These are phyloP conservation scores for Myotis pilosus DNA, from an alignment of 2,797 vertebrate species.

Conservation along the genomic window DNA sequence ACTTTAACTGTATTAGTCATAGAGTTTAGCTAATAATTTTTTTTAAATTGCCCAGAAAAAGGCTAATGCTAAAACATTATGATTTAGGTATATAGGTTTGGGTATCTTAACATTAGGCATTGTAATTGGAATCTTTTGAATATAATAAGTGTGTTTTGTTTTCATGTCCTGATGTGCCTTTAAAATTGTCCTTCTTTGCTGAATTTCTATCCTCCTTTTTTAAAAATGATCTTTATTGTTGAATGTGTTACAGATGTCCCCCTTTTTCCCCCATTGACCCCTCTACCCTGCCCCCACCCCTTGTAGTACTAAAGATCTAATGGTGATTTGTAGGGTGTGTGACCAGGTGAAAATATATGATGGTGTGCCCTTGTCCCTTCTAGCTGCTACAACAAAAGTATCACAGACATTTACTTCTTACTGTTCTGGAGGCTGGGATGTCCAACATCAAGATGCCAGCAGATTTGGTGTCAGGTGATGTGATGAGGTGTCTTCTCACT, in stretches of 20 bases:
- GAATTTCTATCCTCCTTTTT: background rate
- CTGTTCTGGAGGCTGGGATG: background rate
- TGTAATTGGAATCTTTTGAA: background rate
- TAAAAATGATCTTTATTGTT: no score
- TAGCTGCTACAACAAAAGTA: background rate
- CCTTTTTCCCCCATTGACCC: no score
- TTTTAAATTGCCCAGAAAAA: slow-evolving; percentile 35
- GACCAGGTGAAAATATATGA: background rate
- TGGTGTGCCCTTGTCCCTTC: background rate
- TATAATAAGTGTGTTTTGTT: background rate
- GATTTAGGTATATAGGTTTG: slow-evolving; percentile 37
- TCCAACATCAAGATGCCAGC: background rate
- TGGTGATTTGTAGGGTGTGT: background rate
- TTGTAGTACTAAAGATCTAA: background rate
- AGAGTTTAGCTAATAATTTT: background rate
- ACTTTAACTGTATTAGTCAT: slow-evolving; percentile 36
- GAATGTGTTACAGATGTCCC: no score
- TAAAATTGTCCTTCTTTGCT: background rate
- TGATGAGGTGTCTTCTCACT: background rate
- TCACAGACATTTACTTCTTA: background rate
- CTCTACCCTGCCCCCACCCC: background rate
- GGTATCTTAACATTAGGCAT: background rate
- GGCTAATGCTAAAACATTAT: background rate
- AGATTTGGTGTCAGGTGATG: background rate
- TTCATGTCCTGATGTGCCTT: background rate